Evolutionary conservation across 2,797 vertebrate species (phyloP).

Genomic region (Mormyrus hasselquistii): DNA sequence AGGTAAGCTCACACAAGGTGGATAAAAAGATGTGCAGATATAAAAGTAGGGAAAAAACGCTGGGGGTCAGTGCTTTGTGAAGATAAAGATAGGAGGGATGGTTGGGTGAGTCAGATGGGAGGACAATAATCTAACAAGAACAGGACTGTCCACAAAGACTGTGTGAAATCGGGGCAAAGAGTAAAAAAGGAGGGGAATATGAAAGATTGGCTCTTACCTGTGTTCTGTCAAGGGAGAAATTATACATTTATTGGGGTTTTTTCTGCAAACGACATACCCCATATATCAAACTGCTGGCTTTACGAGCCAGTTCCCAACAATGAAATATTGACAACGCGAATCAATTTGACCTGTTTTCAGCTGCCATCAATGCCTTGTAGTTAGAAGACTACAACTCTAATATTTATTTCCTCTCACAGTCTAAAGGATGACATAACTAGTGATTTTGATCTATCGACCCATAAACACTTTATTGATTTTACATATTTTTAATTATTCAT

Average conservation of each 20-base stretch:
- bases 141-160: background rate
- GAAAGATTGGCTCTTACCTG: conserved; percentile 51
- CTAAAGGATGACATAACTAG: background rate
- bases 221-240: conserved; percentile 99
- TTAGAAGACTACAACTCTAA: background rate
- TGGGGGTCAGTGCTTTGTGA: background rate
- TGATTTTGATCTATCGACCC: background rate
- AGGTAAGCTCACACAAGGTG: background rate
- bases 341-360: conserved; percentile 82
- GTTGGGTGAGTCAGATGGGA: background rate
- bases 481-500: conserved; percentile 6
- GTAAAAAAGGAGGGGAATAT: background rate
- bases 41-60: background rate
- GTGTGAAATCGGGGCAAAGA: background rate
- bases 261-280: conserved; percentile 91
- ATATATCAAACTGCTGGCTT: conserved; percentile 96
- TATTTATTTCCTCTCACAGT: background rate
- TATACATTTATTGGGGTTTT: conserved; percentile 99
- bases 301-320: conserved; percentile 97
- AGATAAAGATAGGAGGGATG: background rate
- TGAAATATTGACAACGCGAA: conserved; percentile 97
- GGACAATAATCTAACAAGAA: background rate
- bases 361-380: conserved; percentile 39
- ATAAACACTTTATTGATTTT: background rate
- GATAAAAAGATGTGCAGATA: background rate